Evolutionary conservation across 2,888 invertebrate species (phyloP).

Genomic region (Cerceris ruficornis): DNA sequence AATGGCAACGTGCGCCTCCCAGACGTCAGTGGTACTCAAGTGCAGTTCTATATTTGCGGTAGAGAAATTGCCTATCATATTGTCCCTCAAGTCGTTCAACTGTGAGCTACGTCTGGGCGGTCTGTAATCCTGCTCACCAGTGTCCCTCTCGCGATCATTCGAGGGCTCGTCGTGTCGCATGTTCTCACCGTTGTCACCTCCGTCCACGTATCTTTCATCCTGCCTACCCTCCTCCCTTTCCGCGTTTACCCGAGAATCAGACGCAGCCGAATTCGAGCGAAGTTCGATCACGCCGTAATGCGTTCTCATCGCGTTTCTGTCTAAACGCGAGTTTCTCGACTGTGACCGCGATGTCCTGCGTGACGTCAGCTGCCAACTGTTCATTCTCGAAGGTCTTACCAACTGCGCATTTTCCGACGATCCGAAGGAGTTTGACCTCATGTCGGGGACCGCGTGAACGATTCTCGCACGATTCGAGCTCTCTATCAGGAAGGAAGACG

Average conservation of each 20-base stretch:
- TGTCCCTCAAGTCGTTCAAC: conserved; percentile 67
- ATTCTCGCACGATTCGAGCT: conserved; percentile 71
- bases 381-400: conserved; percentile 66
- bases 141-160: conserved; percentile 60
- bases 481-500: conserved; percentile 75
- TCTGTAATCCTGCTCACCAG: conserved; percentile 60
- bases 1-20: conserved; percentile 87
- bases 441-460: conserved; percentile 67
- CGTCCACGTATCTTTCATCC: conserved; percentile 55
- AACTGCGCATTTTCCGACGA: conserved; percentile 67
- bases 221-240: conserved; percentile 54
- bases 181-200: conserved; percentile 55
- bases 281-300: conserved; percentile 69
- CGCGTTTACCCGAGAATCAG: conserved; percentile 49
- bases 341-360: conserved; percentile 64
- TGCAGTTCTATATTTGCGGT: conserved; percentile 80
- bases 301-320: conserved; percentile 62
- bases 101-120: conserved; percentile 63
- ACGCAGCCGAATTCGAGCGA: conserved; percentile 52
- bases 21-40: conserved; percentile 84
- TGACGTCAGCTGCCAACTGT: conserved; percentile 67
- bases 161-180: conserved; percentile 60
- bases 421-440: conserved; percentile 62
- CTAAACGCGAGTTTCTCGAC: conserved; percentile 60
- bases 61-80: conserved; percentile 73